These are phyloP conservation scores for Glaucomys volans DNA, from an alignment of 2,113 vertebrate genomes.

Conservation along the genomic window DNA sequence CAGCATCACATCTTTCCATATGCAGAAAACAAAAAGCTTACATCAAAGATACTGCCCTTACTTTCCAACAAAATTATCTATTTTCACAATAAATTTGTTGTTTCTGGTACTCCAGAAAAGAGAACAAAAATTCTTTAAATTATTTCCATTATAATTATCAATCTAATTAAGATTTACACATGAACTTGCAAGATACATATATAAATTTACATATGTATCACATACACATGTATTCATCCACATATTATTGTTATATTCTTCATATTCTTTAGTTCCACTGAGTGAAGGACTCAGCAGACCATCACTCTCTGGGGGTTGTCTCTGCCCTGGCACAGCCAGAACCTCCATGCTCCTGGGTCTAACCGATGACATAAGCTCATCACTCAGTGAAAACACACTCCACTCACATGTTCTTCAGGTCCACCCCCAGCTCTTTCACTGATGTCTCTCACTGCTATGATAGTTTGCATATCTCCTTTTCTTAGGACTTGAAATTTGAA, in stretches of 20 bases:
- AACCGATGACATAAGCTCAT: too few species aligned
- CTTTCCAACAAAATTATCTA: not conserved
- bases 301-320: not conserved
- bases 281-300: too few species aligned
- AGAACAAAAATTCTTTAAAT: slow-evolving; percentile 36
- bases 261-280: not conserved
- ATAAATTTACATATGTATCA: too few species aligned
- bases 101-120: not conserved
- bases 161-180: not conserved
- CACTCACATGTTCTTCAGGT: not conserved
- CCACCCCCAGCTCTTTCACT: not conserved
- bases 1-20: not conserved
- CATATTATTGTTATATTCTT: not conserved
- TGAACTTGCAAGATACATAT: not conserved
- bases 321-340: not conserved
- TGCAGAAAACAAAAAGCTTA: not conserved
- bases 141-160: not conserved
- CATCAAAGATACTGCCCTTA: not conserved
- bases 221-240: too few species aligned
- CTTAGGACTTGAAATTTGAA: not conserved
- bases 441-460: not conserved
- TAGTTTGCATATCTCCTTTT: not conserved
- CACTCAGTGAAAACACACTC: not conserved
- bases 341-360: fast-evolving
- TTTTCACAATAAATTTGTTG: not conserved